A percentile compares a stretch with the other conserved stretches of the same genome.
Conservation (phyloP, 1,140 invertebrate genomes). For the Galendromus occidentalis region DNA sequence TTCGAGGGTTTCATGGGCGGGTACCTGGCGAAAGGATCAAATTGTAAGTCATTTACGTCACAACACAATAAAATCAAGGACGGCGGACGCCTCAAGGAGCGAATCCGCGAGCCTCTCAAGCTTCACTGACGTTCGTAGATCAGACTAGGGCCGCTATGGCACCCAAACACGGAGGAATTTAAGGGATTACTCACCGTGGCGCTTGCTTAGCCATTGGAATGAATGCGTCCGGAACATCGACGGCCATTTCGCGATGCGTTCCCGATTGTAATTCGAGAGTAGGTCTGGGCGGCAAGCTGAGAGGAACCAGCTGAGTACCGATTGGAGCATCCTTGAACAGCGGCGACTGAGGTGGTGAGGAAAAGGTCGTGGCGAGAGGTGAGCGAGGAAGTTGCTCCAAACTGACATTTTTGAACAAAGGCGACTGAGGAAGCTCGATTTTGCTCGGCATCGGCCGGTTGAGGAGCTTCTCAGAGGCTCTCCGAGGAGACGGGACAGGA, state of each 20-base stretch:
- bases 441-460: not conserved
- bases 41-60: no score
- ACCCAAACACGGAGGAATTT: not conserved
- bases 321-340: slow-evolving; percentile 20
- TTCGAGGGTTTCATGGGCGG: not conserved
- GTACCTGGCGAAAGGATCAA: not conserved
- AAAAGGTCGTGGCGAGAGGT: not conserved
- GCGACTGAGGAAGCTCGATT: not conserved
- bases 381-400: not conserved
- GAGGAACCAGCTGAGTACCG: slow-evolving; percentile 26
- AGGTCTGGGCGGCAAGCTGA: slow-evolving; percentile 26
- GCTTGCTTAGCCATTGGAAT: slow-evolving; percentile 71
- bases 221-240: slow-evolving; percentile 90
- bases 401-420: not conserved
- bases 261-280: slow-evolving; percentile 37
- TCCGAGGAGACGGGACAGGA: not conserved
- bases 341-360: slow-evolving; percentile 3
- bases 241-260: slow-evolving; percentile 64
- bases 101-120: no score
- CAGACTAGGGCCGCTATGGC: no score
- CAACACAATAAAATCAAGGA: no score
- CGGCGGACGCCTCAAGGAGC: no score
- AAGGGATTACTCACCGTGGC: slow-evolving; percentile 39
- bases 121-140: no score
- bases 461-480: not conserved